A percentile compares a stretch with the other conserved stretches of the same genome.
Evolutionary conservation across 2,888 invertebrate species (phyloP).

Genomic region (Eulithis testata): DNA sequence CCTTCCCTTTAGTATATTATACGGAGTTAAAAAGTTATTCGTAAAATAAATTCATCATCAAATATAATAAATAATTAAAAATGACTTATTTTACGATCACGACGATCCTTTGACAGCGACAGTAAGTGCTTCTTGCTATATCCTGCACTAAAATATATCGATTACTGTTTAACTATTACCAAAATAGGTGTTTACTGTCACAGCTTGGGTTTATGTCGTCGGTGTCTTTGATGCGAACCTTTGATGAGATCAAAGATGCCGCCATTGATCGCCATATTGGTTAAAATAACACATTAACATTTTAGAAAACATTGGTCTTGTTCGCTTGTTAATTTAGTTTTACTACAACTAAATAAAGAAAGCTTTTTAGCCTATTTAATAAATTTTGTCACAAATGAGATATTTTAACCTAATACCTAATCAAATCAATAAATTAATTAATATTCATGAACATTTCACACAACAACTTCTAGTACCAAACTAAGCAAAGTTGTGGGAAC

Average conservation of each 20-base stretch:
- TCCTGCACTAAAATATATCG: slow-evolving; percentile 53
- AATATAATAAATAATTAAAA: neutral
- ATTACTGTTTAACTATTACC: slow-evolving; percentile 47
- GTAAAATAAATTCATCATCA: neutral
- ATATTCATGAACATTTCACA: too few relatives aligned
- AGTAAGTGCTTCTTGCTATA: slow-evolving; percentile 38
- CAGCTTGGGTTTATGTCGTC: slow-evolving; percentile 54
- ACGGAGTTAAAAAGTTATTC: too few relatives aligned
- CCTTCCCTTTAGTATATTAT: too few relatives aligned
- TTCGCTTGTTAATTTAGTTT: slow-evolving; percentile 18
- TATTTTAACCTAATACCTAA: too few relatives aligned
- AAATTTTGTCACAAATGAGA: too few relatives aligned
- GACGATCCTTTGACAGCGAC: slow-evolving; percentile 14
- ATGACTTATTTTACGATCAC: slow-evolving; percentile 16
- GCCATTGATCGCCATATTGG: slow-evolving; percentile 74
- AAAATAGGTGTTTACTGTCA: slow-evolving; percentile 54
- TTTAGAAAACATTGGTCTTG: slow-evolving; percentile 30
- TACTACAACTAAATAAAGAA: neutral
- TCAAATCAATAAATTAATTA: too few relatives aligned
- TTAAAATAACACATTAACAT: slow-evolving; percentile 71
- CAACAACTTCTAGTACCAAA: too few relatives aligned
- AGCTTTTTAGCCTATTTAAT: too few relatives aligned
- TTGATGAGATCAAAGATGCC: slow-evolving; percentile 71
- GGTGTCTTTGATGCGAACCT: slow-evolving; percentile 46
- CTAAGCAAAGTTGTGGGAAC: too few relatives aligned